These are phyloP conservation scores for Sarcophaga carnaria DNA, from an alignment of 2,888 invertebrate genomes.

Conservation along the genomic window DNA sequence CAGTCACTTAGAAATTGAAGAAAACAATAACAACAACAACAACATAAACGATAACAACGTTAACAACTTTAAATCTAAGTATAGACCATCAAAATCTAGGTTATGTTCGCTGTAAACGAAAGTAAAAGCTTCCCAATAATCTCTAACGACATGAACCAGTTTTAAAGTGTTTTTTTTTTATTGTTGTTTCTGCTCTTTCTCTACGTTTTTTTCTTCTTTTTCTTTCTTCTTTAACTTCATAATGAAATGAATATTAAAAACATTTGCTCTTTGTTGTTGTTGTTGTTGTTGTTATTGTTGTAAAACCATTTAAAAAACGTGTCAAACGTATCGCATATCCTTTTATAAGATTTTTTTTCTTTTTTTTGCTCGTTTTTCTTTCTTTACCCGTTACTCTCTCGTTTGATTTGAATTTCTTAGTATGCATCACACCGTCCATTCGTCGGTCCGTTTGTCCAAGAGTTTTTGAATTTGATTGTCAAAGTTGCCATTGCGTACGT, in stretches of 20 bases:
- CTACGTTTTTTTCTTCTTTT: conserved; percentile 15
- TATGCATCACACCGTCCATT: conserved; percentile 14
- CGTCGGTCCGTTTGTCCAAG: no score
- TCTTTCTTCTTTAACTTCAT: neutral
- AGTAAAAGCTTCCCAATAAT: conserved; percentile 65
- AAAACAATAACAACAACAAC: neutral
- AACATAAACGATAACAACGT: no score
- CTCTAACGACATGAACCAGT: conserved; percentile 62
- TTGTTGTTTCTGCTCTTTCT: neutral
- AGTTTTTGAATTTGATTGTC: conserved; percentile 57
- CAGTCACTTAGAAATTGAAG: conserved; percentile 57
- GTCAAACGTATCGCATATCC: conserved; percentile 40
- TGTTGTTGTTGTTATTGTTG: neutral
- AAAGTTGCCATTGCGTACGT: conserved; percentile 57
- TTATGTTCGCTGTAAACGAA: conserved; percentile 62
- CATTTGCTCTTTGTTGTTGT: neutral
- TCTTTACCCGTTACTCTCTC: neutral
- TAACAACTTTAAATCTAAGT: no score
- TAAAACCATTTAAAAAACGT: conserved; percentile 20
- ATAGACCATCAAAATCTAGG: conserved; percentile 47
- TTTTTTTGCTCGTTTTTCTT: conserved; percentile 32
- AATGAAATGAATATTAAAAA: conserved; percentile 14
- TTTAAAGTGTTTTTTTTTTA: neutral
- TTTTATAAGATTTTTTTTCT: conserved; percentile 24
- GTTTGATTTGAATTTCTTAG: conserved; percentile 15